A percentile compares a stretch with the other conserved stretches of the same genome.
phyloP scores from a whole-genome alignment of 2,888 invertebrate species.

The Oscheius myriophilus region DNA sequence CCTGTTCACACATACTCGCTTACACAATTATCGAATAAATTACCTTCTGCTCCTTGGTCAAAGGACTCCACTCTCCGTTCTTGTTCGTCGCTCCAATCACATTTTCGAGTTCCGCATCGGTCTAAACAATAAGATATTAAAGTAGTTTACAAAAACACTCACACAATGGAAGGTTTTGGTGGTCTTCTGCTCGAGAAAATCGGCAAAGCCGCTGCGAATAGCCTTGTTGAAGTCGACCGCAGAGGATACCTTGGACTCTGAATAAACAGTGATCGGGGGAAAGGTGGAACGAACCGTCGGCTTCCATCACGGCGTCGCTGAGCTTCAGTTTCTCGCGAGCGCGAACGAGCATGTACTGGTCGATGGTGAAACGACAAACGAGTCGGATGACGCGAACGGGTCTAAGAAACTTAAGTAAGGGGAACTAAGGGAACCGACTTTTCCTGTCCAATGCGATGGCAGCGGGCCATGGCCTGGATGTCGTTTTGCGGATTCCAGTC shows the following conservation, averaged over 20 bases:
- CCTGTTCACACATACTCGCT: too few relatives aligned
- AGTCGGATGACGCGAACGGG: constrained; percentile 72
- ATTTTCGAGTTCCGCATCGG: not conserved
- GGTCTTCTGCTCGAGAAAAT: too few relatives aligned
- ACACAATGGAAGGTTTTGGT: not conserved
- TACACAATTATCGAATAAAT: too few relatives aligned
- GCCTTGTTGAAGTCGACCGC: too few relatives aligned
- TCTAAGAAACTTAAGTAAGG: constrained; percentile 50
- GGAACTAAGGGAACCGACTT: constrained; percentile 63
- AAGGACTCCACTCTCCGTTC: too few relatives aligned
- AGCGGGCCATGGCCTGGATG: constrained; percentile 73
- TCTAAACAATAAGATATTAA: not conserved
- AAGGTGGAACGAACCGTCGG: too few relatives aligned
- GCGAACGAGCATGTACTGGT: not conserved
- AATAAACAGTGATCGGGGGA: too few relatives aligned
- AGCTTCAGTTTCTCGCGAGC: not conserved
- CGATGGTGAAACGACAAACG: constrained; percentile 54
- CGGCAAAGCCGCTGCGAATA: too few relatives aligned
- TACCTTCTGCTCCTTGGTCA: too few relatives aligned
- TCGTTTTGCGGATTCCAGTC: constrained; percentile 74
- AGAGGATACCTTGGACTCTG: too few relatives aligned
- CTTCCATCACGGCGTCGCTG: not conserved
- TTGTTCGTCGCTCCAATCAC: not conserved
- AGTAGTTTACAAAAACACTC: not conserved
- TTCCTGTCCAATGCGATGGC: constrained; percentile 73